phyloP scores from a whole-genome alignment of 2,113 vertebrate species.

The Elephantulus edwardii region DNA sequence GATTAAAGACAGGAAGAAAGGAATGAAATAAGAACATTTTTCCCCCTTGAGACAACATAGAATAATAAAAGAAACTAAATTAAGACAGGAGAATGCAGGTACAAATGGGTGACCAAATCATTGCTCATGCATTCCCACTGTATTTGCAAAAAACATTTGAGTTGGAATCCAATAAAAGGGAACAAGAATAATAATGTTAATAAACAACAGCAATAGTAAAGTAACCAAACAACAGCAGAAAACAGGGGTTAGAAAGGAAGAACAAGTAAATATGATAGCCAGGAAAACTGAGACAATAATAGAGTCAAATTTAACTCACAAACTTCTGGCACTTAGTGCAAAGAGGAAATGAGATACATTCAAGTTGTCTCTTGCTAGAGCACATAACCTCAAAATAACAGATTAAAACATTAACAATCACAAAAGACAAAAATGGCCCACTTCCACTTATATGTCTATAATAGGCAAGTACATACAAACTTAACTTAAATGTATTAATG shows the following conservation, averaged over 20 bases:
- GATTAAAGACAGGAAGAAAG: background rate
- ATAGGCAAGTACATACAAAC: too few relatives aligned
- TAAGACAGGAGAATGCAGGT: background rate
- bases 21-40: background rate
- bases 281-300: background rate
- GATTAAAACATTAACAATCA: too few relatives aligned
- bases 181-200: slow-evolving; percentile 2
- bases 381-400: background rate
- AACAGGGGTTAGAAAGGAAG: background rate
- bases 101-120: background rate
- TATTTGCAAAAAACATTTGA: slow-evolving; percentile 47
- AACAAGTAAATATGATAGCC: background rate
- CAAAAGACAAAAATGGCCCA: too few relatives aligned
- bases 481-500: too few relatives aligned
- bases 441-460: too few relatives aligned
- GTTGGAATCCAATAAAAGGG: background rate
- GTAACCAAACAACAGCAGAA: background rate
- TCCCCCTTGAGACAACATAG: slow-evolving; percentile 6
- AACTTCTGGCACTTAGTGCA: background rate
- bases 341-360: background rate
- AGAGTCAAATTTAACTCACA: background rate
- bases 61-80: slow-evolving; percentile 12
- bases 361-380: background rate
- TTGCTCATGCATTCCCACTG: background rate
- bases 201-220: background rate